Base-by-base conservation (phyloP, 2,797 vertebrate genomes). In the Pipistrellus nathusii region DNA sequence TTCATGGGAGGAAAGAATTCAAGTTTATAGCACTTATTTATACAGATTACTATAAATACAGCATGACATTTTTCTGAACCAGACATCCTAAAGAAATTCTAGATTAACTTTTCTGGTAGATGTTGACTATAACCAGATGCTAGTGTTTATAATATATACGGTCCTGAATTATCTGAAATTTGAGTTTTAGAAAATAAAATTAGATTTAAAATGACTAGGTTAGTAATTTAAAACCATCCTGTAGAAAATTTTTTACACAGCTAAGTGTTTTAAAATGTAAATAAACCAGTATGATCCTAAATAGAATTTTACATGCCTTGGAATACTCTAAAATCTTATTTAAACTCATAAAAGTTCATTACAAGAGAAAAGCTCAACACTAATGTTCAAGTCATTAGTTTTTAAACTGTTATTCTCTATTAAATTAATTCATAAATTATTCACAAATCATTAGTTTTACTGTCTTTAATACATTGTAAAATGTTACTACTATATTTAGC, bases 111-210 rank as follows among this genome's bases (percentile, higher is more conserved):
- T 93, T 78, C 86, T 32, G 64, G 55, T 71, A 91, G 57, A 92
- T 62, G 18, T 13, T 76, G 73, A 88, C 78, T 57, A 80, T 75
- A 72, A n/a, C 20, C 38, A 95, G 68, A 91, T 78, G 11, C 38
- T 92, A 53, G 53, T 30, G 4, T 32, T 76, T 85, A 85, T 2
- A 76, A 71, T 84, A 77, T 32, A 81, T n/a, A 73, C 15, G 27
- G 18, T 91, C 76, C 77, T 89, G 87, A 93, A 80, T 55, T 38
- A 71, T 18, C 62, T 86, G 59, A 68, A 93, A 93, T 77, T 73
- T 77, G 35, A 78, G 66, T 59, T 94, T 90, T 30, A 73, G 7
- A 90, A 94, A 90, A 93, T 69, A 76, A 95, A 93, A 94, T 93
- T 68, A 85, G 41, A 64, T 90, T 93, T 94, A 94, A 92, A 91